Evolutionary conservation across 2,797 vertebrate species (phyloP), one percentile per base, ranked within the genome.

Genomic region (Peromyscus aztecus): DNA sequence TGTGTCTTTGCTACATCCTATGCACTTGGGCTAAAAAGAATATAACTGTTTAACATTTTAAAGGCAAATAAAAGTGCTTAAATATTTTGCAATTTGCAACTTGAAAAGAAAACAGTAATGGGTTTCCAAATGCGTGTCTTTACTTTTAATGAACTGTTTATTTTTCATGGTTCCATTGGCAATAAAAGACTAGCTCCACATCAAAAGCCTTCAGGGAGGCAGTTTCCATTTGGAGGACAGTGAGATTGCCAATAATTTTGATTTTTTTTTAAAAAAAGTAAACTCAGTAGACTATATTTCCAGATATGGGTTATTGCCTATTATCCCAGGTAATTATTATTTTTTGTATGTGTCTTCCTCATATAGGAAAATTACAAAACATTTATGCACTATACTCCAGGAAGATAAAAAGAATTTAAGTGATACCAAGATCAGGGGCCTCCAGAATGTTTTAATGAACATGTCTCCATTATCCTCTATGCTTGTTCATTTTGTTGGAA

Each of bases 101-200:
- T 97, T 97, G 89, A 95, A 97, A 96, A 97, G 96, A 97, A 97
- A 97, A 97, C 96, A 95, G 87, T 97, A 96, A 97, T 97, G 97
- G 95, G 77, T 94, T 98, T 98, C 94, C 96, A 96, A 96, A 84
- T 94, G 67, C 57, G 93, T 96, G 95, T 95, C 95, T 97, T 98
- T 96, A 97, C 92, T 98, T 97, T 98, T 95, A 97, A 97, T 98
- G 97, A 97, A 97, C 96, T 96, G 96, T 97, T 97, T 97, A 96
- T 97, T 97, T 97, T 98, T 97, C 96, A 93, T 97, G 95, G 90
- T 94, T 97, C 96, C 96, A 89, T 91, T 97, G 96, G 89, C 97
- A 97, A 96, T 98, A 94, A 97, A 98, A 98, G 95, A 97, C 87
- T 92, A 96, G 87, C 93, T 93, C 63, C 73, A 91, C 94, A 96